Evolutionary conservation across 1,140 invertebrate species (phyloP).

Genomic region (Lepidurus arcticus): DNA sequence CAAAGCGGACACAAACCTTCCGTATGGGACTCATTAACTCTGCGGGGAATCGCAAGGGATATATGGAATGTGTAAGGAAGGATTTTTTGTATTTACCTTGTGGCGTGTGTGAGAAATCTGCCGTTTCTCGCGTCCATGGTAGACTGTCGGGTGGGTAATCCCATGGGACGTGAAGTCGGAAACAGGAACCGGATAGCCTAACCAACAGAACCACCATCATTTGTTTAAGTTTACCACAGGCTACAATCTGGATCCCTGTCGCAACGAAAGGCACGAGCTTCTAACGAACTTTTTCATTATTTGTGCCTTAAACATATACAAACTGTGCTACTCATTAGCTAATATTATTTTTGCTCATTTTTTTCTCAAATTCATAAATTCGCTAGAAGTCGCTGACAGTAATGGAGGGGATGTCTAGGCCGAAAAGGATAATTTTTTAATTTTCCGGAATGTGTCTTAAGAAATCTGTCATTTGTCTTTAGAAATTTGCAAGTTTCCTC

Average conservation of each 20-base stretch:
- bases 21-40: not conserved
- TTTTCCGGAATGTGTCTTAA: too few species aligned
- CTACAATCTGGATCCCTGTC: slow-evolving; percentile 1
- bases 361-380: too few species aligned
- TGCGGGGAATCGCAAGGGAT: not conserved
- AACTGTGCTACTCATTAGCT: too few species aligned
- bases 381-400: too few species aligned
- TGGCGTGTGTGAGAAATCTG: slow-evolving; percentile 30
- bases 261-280: not conserved
- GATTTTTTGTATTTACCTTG: slow-evolving; percentile 20
- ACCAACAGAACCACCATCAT: slow-evolving; percentile 15
- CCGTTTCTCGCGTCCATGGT: slow-evolving; percentile 32
- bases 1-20: not conserved
- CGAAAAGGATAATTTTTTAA: too few species aligned
- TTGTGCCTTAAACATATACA: too few species aligned
- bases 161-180: slow-evolving; percentile 4
- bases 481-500: too few species aligned
- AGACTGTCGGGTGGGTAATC: slow-evolving; percentile 17
- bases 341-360: too few species aligned
- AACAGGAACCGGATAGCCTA: slow-evolving; percentile 21
- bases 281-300: not conserved
- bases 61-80: not conserved
- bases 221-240: not conserved
- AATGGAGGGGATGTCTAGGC: too few species aligned
- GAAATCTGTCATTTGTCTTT: too few species aligned